Percentiles rank a stretch among this genome's conserved stretches.
Conservation (phyloP, 2,888 invertebrate species). For the Girardia tigrina region DNA sequence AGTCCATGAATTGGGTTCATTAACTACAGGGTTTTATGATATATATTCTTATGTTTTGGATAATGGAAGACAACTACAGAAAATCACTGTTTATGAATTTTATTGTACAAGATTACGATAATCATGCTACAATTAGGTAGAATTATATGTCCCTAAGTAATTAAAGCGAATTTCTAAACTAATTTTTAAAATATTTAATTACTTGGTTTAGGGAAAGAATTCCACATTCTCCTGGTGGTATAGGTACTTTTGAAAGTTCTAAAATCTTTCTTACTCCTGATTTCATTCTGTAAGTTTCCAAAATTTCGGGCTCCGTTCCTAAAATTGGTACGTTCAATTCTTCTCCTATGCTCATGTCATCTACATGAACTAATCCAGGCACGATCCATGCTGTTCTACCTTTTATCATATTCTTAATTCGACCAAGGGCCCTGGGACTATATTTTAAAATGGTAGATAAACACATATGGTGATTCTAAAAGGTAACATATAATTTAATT, state of each 20-base stretch:
- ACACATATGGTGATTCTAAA: slow-evolving; percentile 48
- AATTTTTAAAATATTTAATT: no score
- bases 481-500: neutral
- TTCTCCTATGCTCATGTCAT: slow-evolving; percentile 48
- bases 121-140: no score
- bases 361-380: slow-evolving; percentile 45
- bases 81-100: no score
- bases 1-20: no score
- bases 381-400: slow-evolving; percentile 48
- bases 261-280: slow-evolving; percentile 50
- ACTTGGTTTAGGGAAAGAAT: slow-evolving; percentile 49
- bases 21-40: no score
- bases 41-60: no score
- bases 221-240: slow-evolving; percentile 49
- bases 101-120: no score
- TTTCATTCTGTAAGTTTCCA: slow-evolving; percentile 48
- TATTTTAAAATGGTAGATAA: slow-evolving; percentile 48
- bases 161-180: no score
- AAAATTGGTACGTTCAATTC: slow-evolving; percentile 45
- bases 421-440: slow-evolving; percentile 45
- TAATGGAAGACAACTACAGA: no score
- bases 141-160: no score
- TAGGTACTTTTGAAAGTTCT: slow-evolving; percentile 44
- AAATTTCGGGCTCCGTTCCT: slow-evolving; percentile 46
- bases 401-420: slow-evolving; percentile 46